phyloP scores from a whole-genome alignment of 2,888 invertebrate species.

The Caenorhabditis sinica region DNA sequence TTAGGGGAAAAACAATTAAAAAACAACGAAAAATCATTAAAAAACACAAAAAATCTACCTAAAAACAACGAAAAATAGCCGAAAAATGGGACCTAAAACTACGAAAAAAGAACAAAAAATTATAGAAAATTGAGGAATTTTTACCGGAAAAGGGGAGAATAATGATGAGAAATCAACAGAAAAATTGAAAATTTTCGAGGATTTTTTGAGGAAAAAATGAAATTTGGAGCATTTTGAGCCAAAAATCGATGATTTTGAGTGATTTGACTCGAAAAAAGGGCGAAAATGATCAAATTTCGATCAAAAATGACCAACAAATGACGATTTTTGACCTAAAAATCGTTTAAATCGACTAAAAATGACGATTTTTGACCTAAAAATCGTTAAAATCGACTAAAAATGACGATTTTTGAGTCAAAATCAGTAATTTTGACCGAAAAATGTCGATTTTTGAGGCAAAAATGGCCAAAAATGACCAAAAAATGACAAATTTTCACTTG shows the following conservation, averaged over 20 bases:
- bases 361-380: neutral
- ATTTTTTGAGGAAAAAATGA: neutral
- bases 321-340: neutral
- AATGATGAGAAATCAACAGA: too few species aligned
- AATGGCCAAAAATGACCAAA: neutral
- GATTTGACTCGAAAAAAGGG: neutral
- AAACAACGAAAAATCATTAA: neutral
- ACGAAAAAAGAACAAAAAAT: slow-evolving; percentile 13
- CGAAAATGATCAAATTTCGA: neutral
- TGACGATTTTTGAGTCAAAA: too few species aligned
- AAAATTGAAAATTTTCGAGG: neutral
- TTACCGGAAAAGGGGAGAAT: neutral
- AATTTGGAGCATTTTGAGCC: neutral
- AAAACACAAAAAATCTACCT: slow-evolving; percentile 16
- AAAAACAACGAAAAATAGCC: slow-evolving; percentile 4
- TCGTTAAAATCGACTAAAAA: neutral
- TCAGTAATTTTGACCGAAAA: too few species aligned
- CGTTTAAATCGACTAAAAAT: slow-evolving; percentile 1
- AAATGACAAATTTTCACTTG: neutral
- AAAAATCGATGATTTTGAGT: neutral
- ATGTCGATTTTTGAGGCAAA: neutral
- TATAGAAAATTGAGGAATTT: neutral
- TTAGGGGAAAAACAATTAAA: neutral
- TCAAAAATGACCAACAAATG: neutral
- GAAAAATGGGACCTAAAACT: neutral